Evolutionary conservation across 1,140 invertebrate species (phyloP).

Genomic region (Euwallacea similis): DNA sequence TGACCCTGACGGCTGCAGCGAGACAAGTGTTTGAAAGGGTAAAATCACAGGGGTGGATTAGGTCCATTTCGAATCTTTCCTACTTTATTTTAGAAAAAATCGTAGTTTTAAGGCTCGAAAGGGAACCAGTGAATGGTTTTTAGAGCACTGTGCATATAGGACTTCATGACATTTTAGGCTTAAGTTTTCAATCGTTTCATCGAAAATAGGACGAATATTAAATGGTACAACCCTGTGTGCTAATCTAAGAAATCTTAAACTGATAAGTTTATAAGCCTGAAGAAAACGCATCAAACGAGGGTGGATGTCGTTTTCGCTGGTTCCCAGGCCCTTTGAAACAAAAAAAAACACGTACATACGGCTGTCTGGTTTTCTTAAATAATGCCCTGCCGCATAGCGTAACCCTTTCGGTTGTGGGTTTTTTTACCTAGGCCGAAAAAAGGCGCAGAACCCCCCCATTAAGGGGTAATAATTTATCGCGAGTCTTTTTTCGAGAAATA

Average conservation of each 20-base stretch:
- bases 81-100: too few species aligned
- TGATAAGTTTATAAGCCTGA: neutral
- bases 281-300: slow-evolving; percentile 3
- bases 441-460: neutral
- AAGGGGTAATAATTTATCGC: too few species aligned
- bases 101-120: too few species aligned
- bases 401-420: neutral
- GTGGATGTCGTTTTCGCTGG: slow-evolving; percentile 1
- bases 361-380: neutral
- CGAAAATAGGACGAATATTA: too few species aligned
- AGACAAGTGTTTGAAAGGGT: slow-evolving; percentile 16
- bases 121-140: too few species aligned
- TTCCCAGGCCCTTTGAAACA: neutral
- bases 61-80: neutral
- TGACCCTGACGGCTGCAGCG: slow-evolving; percentile 9
- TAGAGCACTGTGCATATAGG: too few species aligned
- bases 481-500: too few species aligned
- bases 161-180: too few species aligned
- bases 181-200: too few species aligned
- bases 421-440: neutral
- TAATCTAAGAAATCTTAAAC: neutral
- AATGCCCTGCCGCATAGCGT: neutral
- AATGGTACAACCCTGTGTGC: too few species aligned
- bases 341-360: slow-evolving; percentile 6
- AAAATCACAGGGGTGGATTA: slow-evolving; percentile 4